phyloP scores from a whole-genome alignment of 2,888 invertebrate genomes.

The Proisotoma minuta region DNA sequence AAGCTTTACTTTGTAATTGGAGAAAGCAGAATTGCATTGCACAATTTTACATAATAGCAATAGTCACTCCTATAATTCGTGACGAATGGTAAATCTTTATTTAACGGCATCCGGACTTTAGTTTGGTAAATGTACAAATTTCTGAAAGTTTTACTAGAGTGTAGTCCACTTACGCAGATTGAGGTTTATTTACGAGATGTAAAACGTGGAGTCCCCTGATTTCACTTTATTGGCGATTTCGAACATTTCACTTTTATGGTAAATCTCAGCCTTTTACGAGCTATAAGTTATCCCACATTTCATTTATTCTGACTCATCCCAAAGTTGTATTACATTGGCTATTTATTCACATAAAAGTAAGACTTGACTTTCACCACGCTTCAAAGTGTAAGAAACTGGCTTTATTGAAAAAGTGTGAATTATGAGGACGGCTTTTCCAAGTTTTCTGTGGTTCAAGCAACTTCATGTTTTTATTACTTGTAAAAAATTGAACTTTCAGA shows the following conservation, averaged over 20 bases:
- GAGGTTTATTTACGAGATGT: constrained; percentile 10
- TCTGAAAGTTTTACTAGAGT: background rate
- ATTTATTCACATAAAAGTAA: no score
- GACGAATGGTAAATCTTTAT: no score
- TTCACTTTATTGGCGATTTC: constrained; percentile 15
- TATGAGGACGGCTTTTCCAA: background rate
- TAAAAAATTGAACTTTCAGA: constrained; percentile 38
- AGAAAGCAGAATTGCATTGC: no score
- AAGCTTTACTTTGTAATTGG: no score
- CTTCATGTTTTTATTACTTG: no score
- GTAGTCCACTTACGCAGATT: background rate
- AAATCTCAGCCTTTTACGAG: constrained; percentile 8
- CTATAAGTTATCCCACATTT: background rate
- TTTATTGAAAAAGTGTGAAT: background rate
- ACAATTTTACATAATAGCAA: no score
- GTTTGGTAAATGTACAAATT: background rate
- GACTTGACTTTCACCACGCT: no score
- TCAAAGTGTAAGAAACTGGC: no score
- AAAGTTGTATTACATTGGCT: no score
- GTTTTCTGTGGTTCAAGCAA: no score
- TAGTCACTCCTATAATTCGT: no score
- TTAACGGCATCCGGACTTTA: no score
- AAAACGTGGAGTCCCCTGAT: background rate
- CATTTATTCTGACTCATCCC: background rate
- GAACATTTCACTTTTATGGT: constrained; percentile 12